phyloP scores from a whole-genome alignment of 1,140 invertebrate species.

The Sinella curviseta region DNA sequence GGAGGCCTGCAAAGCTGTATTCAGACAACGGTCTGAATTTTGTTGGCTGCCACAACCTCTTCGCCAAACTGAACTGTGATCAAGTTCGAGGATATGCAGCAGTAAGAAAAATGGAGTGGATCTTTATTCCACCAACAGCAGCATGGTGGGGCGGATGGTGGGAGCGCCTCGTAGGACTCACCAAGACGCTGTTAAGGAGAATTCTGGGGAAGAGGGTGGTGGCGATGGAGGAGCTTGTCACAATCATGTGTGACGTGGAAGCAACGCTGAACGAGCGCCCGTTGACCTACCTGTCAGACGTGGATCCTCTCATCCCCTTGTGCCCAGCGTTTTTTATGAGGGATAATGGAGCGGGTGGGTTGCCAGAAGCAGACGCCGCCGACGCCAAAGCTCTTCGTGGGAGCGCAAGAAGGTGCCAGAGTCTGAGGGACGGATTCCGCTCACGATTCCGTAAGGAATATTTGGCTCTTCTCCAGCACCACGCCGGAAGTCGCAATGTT shows the following conservation, averaged over 20 bases:
- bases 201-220: slow-evolving; percentile 37
- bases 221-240: slow-evolving; percentile 11
- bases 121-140: slow-evolving; percentile 47
- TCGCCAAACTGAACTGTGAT: slow-evolving; percentile 24
- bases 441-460: neutral
- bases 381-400: neutral
- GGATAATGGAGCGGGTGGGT: no score
- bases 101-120: slow-evolving; percentile 37
- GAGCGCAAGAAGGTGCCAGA: neutral
- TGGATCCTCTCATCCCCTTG: slow-evolving; percentile 2
- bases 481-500: neutral
- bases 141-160: slow-evolving; percentile 53
- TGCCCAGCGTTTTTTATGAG: no score
- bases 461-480: neutral
- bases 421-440: slow-evolving; percentile 6
- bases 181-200: slow-evolving; percentile 41
- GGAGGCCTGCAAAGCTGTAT: slow-evolving; percentile 51
- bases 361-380: neutral
- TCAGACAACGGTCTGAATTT: slow-evolving; percentile 57
- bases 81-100: neutral
- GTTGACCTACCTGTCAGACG: slow-evolving; percentile 1
- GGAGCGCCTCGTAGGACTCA: slow-evolving; percentile 51
- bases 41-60: slow-evolving; percentile 47
- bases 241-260: no score
- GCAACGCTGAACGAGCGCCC: slow-evolving; percentile 31